These are phyloP conservation scores for Rhamnusium bicolor DNA, from an alignment of 2,888 invertebrate species.

Conservation along the genomic window DNA sequence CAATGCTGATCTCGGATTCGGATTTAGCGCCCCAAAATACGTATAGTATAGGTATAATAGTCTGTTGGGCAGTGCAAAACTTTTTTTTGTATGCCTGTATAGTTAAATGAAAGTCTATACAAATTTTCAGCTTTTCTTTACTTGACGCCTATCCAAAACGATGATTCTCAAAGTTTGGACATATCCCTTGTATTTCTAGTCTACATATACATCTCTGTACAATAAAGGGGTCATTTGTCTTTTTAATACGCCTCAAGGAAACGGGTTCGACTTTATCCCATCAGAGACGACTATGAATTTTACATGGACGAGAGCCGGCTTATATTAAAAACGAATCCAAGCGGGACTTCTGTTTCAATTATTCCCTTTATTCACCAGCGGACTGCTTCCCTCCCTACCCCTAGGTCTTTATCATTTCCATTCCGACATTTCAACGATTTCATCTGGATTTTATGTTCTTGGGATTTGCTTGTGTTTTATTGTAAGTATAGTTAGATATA, in stretches of 20 bases:
- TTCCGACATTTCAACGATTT: conserved; percentile 35
- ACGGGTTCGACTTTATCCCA: not conserved
- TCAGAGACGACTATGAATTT: not conserved
- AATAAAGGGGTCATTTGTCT: no score
- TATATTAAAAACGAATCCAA: conserved; percentile 29
- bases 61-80: no score
- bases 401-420: conserved; percentile 37
- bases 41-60: no score
- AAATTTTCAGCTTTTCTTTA: no score
- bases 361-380: conserved; percentile 26
- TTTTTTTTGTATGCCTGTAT: no score
- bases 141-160: no score
- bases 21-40: no score
- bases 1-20: no score
- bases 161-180: no score
- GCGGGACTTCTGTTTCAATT: conserved; percentile 32
- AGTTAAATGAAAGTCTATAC: no score
- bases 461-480: conserved; percentile 35
- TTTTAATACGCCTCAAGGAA: not conserved
- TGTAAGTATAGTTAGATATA: conserved; percentile 24
- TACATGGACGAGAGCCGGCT: not conserved
- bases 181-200: no score
- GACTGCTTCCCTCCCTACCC: not conserved
- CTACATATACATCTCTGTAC: no score
- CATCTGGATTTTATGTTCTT: conserved; percentile 35